Percentiles rank a stretch among this genome's conserved stretches.
These are phyloP conservation scores for Syngnathoides biaculeatus DNA, from an alignment of 2,113 vertebrate species.

Conservation along the genomic window DNA sequence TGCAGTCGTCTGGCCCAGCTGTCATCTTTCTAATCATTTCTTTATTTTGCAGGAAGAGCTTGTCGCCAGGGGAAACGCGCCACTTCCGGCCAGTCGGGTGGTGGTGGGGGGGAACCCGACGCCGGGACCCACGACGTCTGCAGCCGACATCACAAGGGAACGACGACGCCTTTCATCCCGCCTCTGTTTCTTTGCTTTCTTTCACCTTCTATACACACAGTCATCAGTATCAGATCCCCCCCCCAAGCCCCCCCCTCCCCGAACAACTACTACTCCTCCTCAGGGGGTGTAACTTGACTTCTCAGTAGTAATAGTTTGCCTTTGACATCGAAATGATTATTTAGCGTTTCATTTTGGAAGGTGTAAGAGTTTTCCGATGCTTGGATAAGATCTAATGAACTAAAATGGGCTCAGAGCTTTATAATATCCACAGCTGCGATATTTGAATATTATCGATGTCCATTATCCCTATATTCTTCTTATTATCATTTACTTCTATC, in stretches of 20 bases:
- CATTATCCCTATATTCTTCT: not conserved
- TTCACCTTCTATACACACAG: constrained; percentile 69
- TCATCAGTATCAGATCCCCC: constrained; percentile 72
- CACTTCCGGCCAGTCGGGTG: constrained; percentile 75
- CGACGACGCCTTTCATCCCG: constrained; percentile 72
- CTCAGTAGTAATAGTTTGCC: constrained; percentile 65
- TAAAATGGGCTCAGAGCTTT: not conserved
- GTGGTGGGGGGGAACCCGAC: constrained; percentile 55
- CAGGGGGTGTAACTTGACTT: constrained; percentile 56
- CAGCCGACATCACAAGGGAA: constrained; percentile 74
- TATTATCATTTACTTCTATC: too few species aligned
- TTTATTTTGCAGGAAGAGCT: constrained; percentile 83
- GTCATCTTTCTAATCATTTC: constrained; percentile 82
- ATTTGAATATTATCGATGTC: not conserved
- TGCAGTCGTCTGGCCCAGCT: constrained; percentile 61
- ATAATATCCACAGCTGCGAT: not conserved
- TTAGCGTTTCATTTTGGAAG: constrained; percentile 43
- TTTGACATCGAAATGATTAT: constrained; percentile 65
- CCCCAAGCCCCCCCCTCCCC: constrained; percentile 33
- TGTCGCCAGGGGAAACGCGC: constrained; percentile 76
- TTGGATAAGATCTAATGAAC: constrained; percentile 42
- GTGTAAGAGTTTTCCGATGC: constrained; percentile 23
- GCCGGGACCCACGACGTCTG: constrained; percentile 69
- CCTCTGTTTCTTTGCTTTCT: constrained; percentile 71
- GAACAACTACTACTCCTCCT: constrained; percentile 46